phyloP scores from a whole-genome alignment of 2,797 vertebrate species.

The Alosa sapidissima region DNA sequence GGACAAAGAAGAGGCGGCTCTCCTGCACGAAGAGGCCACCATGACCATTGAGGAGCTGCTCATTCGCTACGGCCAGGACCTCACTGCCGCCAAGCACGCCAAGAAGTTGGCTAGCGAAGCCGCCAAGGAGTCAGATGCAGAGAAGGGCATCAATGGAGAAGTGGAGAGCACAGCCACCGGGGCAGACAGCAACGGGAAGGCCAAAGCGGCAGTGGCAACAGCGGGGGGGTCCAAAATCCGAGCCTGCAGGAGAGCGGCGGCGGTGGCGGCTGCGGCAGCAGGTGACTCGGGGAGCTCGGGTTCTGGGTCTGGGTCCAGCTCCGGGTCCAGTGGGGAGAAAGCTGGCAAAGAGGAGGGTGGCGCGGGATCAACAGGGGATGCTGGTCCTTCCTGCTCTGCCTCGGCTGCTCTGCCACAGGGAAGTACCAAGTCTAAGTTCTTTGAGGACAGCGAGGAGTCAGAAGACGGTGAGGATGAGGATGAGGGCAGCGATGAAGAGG shows the following conservation, averaged over 20 bases:
- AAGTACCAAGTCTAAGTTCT: constrained; percentile 93
- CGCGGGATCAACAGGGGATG: constrained; percentile 80
- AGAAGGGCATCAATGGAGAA: constrained; percentile 81
- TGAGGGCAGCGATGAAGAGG: constrained; percentile 77
- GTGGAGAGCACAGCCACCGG: constrained; percentile 72
- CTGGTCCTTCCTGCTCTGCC: constrained; percentile 96
- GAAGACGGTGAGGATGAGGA: constrained; percentile 89
- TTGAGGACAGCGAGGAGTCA: constrained; percentile 97
- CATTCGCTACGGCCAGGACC: constrained; percentile 90
- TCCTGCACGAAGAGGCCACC: constrained; percentile 96
- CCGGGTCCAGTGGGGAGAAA: constrained; percentile 74
- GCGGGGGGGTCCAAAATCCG: constrained; percentile 68
- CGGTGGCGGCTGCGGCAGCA: constrained; percentile 35
- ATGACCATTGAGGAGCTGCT: constrained; percentile 99
- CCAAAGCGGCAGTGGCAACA: constrained; percentile 53
- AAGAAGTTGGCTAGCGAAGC: constrained; percentile 71
- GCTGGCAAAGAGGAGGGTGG: constrained; percentile 74
- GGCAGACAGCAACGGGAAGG: constrained; percentile 79
- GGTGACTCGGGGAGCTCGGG: constrained; percentile 45
- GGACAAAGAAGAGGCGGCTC: constrained; percentile 94
- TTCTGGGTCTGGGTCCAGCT: constrained; percentile 41
- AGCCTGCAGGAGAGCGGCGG: constrained; percentile 68
- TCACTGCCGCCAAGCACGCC: constrained; percentile 82
- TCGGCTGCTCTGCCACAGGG: constrained; percentile 77
- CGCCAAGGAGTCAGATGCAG: constrained; percentile 67